These are phyloP conservation scores for Gibbula magus DNA, from an alignment of 2,888 invertebrate species.

Conservation along the genomic window DNA sequence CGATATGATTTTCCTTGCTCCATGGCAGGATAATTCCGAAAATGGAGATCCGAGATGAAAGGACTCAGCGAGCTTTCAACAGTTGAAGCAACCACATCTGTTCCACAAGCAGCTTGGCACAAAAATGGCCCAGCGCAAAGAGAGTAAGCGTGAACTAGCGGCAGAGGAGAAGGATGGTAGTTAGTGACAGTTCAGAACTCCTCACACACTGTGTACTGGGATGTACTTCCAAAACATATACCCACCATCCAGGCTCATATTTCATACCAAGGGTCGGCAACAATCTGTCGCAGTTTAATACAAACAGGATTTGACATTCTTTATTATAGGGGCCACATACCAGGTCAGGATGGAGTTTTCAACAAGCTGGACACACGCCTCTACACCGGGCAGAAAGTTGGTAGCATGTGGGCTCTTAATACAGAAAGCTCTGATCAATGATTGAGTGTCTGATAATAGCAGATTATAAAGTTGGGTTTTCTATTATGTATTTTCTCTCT, in stretches of 20 bases:
- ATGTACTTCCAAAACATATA: slow-evolving; percentile 8
- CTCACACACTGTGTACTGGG: not conserved
- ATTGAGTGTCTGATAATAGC: no score
- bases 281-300: slow-evolving; percentile 6
- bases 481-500: no score
- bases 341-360: not conserved
- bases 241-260: not conserved
- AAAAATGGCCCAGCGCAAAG: not conserved
- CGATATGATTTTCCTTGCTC: not conserved
- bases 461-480: no score
- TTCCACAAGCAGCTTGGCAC: not conserved
- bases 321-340: not conserved
- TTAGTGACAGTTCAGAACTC: not conserved
- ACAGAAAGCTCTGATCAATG: no score
- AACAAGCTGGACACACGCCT: no score
- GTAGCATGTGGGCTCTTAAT: no score
- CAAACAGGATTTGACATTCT: slow-evolving; percentile 2
- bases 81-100: not conserved
- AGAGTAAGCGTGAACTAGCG: not conserved
- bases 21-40: not conserved
- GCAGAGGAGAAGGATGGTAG: no score
- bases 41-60: not conserved
- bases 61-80: not conserved
- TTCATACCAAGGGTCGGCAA: not conserved
- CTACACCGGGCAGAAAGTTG: no score